Percentiles rank a stretch among this genome's conserved stretches.
These are phyloP conservation scores for Sphaerodactylus townsendi DNA, from an alignment of 2,113 vertebrate genomes.

Conservation along the genomic window DNA sequence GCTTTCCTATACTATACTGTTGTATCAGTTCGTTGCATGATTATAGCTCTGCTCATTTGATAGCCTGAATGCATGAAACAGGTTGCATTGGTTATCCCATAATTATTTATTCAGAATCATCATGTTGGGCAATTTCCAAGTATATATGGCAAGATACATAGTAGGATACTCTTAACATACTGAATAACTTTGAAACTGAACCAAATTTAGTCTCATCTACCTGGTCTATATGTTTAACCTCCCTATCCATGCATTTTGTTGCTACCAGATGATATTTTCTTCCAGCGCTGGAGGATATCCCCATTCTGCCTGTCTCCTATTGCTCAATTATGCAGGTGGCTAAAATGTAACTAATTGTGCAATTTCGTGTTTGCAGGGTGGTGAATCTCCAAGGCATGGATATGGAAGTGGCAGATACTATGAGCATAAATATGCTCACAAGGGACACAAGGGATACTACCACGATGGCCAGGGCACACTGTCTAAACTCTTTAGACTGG, in stretches of 20 bases:
- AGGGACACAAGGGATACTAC: slow-evolving; percentile 86
- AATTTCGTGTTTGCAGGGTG: slow-evolving; percentile 74
- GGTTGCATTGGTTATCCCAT: neutral
- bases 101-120: neutral
- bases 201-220: neutral
- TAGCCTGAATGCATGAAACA: neutral
- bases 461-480: slow-evolving; percentile 91
- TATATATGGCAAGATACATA: neutral
- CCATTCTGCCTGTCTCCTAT: neutral
- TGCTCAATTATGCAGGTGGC: neutral
- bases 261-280: neutral
- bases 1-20: neutral
- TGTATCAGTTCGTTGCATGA: neutral
- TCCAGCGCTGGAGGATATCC: neutral
- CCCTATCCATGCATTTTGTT: neutral
- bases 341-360: neutral
- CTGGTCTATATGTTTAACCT: neutral
- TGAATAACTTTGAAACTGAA: neutral
- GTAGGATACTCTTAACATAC: neutral
- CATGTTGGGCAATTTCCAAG: neutral
- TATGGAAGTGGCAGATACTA: slow-evolving; percentile 76
- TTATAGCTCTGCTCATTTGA: neutral
- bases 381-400: slow-evolving; percentile 80
- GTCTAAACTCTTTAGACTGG: slow-evolving; percentile 98
- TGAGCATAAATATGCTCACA: slow-evolving; percentile 80